phyloP scores from a whole-genome alignment of 2,113 vertebrate genomes.

The Phylloscopus trochilus region DNA sequence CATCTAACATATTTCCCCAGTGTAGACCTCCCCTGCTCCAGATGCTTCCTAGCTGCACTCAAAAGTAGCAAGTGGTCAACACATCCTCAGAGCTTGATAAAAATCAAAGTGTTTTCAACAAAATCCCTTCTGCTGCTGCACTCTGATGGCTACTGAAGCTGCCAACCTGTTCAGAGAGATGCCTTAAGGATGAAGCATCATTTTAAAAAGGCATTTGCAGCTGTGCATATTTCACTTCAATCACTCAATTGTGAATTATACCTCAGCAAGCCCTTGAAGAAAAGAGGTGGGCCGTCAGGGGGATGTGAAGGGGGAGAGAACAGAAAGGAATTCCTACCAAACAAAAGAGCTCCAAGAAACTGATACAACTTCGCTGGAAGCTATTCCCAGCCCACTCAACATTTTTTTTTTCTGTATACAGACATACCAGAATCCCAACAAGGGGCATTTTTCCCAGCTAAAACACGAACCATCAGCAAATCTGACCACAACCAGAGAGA shows the following conservation, averaged over 20 bases:
- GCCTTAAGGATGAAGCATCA: neutral
- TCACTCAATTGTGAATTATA: slow-evolving; percentile 25
- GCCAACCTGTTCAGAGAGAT: slow-evolving; percentile 6
- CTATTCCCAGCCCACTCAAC: slow-evolving; percentile 58
- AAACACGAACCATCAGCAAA: slow-evolving; percentile 78
- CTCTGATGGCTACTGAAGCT: neutral
- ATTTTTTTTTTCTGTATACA: slow-evolving; percentile 51
- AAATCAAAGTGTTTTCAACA: neutral
- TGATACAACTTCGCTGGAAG: slow-evolving; percentile 30
- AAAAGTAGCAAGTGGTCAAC: neutral
- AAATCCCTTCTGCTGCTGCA: neutral
- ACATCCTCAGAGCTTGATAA: neutral
- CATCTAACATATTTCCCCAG: neutral
- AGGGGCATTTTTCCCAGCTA: slow-evolving; percentile 62
- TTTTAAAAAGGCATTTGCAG: slow-evolving; percentile 6
- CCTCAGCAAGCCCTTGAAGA: slow-evolving; percentile 13
- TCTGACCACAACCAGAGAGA: slow-evolving; percentile 71
- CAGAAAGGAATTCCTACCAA: slow-evolving; percentile 12
- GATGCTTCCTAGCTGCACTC: neutral
- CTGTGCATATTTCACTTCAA: slow-evolving; percentile 26
- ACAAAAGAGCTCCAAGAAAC: slow-evolving; percentile 60
- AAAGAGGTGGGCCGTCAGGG: slow-evolving; percentile 47
- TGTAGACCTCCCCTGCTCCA: neutral
- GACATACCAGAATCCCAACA: slow-evolving; percentile 59
- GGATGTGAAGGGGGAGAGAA: neutral